A percentile compares a stretch with the other conserved stretches of the same genome.
phyloP scores from a whole-genome alignment of 2,797 vertebrate species.

The Agapornis canus region DNA sequence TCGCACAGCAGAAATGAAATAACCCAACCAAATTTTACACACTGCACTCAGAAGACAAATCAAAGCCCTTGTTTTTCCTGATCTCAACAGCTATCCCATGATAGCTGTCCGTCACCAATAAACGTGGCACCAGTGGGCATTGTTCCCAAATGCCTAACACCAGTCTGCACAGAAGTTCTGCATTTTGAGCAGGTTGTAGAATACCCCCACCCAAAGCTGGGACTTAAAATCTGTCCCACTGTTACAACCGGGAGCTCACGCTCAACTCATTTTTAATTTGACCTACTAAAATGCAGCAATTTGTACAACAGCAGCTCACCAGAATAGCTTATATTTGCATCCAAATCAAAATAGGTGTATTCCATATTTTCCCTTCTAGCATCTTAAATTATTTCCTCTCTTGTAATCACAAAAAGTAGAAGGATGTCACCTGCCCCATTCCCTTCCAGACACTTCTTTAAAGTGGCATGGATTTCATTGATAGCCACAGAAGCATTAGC shows the following conservation, averaged over 20 bases:
- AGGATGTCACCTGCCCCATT: rapidly evolving
- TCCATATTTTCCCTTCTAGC: not conserved
- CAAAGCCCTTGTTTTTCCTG: not conserved
- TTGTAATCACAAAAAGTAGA: not conserved
- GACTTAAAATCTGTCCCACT: not conserved
- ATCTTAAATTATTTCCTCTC: not conserved
- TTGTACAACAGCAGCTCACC: rapidly evolving
- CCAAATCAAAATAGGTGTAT: not conserved
- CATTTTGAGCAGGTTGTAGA: not conserved
- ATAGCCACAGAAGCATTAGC: not conserved
- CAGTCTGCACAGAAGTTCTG: not conserved
- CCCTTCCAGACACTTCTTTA: not conserved
- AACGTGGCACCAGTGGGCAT: not conserved
- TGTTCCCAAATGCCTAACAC: not conserved
- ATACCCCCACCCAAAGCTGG: not conserved
- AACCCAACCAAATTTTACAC: constrained; percentile 26
- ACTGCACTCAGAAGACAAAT: not conserved
- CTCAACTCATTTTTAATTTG: not conserved
- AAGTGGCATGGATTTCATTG: not conserved
- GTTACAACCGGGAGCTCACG: rapidly evolving
- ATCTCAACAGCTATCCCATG: not conserved
- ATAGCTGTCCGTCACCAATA: not conserved
- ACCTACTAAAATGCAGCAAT: not conserved
- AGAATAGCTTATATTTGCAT: not conserved
- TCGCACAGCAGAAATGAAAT: not conserved